Base-by-base conservation (phyloP, 2,113 vertebrate species). In the Cisticola juncidis region DNA sequence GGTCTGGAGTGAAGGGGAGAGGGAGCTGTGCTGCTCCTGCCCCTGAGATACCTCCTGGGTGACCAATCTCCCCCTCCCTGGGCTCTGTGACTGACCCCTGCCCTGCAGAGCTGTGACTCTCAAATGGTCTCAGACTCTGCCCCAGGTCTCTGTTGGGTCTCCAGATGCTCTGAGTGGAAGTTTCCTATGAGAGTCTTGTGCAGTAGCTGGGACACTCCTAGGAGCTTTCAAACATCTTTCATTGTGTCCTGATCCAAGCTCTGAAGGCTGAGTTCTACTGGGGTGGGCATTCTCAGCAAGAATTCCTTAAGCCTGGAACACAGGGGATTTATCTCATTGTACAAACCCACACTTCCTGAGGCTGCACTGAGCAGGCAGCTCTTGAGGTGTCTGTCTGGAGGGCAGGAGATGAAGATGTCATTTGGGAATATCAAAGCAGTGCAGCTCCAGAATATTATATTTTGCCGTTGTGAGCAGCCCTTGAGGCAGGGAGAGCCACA, bases 1-100 rank as follows among this genome's bases (percentile, higher is more conserved):
- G 14, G 26, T 38, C 36, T 6, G 2, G 36, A 69, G 22, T 0
- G 0, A 44, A 12, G 14, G 1, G 4, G 10, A 50, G 35, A 74
- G 13, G 47, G 33, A 66, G 7, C 1, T 83, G 42, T 35, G 54
- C 29, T 50, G 33, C 47, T 70, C 11, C 22, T 83, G 42, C 33
- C 76, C 58, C 71, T 50, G 36, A 68, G 73, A n/a, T 29, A 9
- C 15, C n/a, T 77, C 35, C 71, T 51, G 68, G n/a, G 42, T 11
- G 33, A 54, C 24, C 71, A 66, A 3, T 1, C 22, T 80, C n/a
- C 31, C 40, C 19, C 14, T 62, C 38, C 56, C 44, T 54, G 68
- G 31, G 44, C 64, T 83, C 69, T 85, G 44, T 9, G 23, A 6
- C 53, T 33, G 44, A 3, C 25, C 56, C 0, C 0, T 60, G 45